phyloP scores from a whole-genome alignment of 2,113 vertebrate genomes.

The Rhinichthys klamathensis region DNA sequence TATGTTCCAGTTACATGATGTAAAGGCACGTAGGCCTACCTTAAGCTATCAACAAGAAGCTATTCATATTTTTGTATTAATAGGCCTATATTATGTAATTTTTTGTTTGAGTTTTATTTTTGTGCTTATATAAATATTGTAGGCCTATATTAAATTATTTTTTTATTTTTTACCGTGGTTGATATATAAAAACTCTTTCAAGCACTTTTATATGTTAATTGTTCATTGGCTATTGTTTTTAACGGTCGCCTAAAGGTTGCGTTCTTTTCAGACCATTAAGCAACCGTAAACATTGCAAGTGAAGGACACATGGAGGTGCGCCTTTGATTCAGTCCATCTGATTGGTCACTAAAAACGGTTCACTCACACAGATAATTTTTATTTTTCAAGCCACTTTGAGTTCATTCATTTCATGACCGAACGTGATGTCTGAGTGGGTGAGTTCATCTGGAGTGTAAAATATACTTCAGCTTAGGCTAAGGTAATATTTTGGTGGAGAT shows the following conservation, averaged over 20 bases:
- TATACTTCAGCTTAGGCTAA: too few relatives aligned
- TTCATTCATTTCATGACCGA: neutral
- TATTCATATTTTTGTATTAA: neutral
- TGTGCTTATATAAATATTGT: neutral
- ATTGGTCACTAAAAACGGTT: conserved; percentile 20
- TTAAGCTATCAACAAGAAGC: neutral
- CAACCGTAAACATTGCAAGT: conserved; percentile 25
- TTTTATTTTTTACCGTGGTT: neutral
- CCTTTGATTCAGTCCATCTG: conserved; percentile 4
- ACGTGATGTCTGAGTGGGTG: conserved; percentile 16
- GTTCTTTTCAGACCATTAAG: neutral
- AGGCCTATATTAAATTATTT: neutral
- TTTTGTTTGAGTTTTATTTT: neutral
- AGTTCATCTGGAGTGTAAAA: neutral
- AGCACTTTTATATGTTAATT: neutral
- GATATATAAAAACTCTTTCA: neutral
- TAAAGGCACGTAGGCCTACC: neutral
- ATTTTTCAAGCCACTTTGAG: neutral
- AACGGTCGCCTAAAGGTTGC: neutral
- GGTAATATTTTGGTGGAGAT: neutral
- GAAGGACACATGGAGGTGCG: conserved; percentile 21
- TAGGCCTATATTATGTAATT: neutral
- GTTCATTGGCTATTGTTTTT: neutral
- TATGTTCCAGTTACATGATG: neutral
- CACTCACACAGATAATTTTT: conserved; percentile 3